Conservation (phyloP, 2,888 invertebrate genomes). For the Linnaemya tessellans region DNA sequence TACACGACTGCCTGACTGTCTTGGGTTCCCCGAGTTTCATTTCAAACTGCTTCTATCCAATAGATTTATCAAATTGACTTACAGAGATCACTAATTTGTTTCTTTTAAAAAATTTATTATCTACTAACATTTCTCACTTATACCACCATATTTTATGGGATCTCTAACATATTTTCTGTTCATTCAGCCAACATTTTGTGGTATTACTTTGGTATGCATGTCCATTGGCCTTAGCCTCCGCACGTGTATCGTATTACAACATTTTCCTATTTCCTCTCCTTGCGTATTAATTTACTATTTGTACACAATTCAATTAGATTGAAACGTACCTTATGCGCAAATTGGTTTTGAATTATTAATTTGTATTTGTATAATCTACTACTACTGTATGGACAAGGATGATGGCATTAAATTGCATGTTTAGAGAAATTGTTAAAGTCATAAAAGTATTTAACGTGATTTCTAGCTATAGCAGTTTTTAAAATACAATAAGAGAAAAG, state of each 20-base stretch:
- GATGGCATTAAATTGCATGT: neutral
- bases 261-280: neutral
- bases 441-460: too few relatives aligned
- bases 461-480: too few relatives aligned
- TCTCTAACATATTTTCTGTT: neutral
- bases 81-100: too few relatives aligned
- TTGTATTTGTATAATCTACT: constrained; percentile 37
- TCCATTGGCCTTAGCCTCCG: neutral
- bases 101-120: too few relatives aligned
- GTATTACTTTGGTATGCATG: neutral
- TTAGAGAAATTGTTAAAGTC: too few relatives aligned
- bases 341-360: constrained; percentile 68
- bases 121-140: neutral
- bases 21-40: too few relatives aligned
- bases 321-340: constrained; percentile 57
- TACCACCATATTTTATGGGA: too few relatives aligned
- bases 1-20: too few relatives aligned
- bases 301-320: constrained; percentile 69
- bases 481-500: too few relatives aligned
- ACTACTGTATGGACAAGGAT: neutral
- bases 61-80: too few relatives aligned
- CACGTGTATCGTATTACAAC: neutral
- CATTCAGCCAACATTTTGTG: neutral
- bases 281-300: constrained; percentile 54
- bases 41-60: too few relatives aligned